Evolutionary conservation across 2,888 invertebrate genomes (phyloP), one percentile per base, ranked within the genome.

Genomic region (Aporophyla nigra): DNA sequence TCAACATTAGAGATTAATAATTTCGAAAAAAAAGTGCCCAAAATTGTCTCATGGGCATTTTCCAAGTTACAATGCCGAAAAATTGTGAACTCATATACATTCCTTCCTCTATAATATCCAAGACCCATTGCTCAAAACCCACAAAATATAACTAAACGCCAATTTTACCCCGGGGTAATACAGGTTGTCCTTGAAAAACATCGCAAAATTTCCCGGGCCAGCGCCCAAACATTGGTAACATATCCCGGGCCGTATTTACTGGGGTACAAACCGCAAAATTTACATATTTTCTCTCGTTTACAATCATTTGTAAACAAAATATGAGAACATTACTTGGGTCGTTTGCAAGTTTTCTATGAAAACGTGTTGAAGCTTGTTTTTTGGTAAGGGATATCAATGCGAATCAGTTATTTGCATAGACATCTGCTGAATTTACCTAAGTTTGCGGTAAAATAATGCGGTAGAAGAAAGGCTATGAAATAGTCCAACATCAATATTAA

Each of bases 271-370:
- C 84, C 74, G 68, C 70, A 53, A 70, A 86, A 86, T 84, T 86
- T 76, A 73, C 84, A 84, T 86, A 80, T 76, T 72, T 71, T 53
- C 71, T 49, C 65, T 14, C 71, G 33, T 84, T 86, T 69, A 84
- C 79, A 83, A 79, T 79, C n/a, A 84, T 84, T 86, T 86, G 87
- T 79, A 70, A 84, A 84, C 75, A 84, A 79, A 74, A 84, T 84
- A 86, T 68, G 56, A 58, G 33, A 58, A 54, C 71, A 62, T 66
- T 71, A 69, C 69, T 86, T 59, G 68, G 68, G 73, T 40, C 51
- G 70, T 72, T 82, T 46, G 61, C 54, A 62, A 63, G 49, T 83
- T 72, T 78, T 71, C 56, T 68, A 61, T 71, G 70, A 65, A 69
- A 82, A 61, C 27, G 53, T 63, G 61, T 56, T 53, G 14, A 16